Evolutionary conservation across 1,140 invertebrate species (phyloP).

Genomic region (Delia radicum): DNA sequence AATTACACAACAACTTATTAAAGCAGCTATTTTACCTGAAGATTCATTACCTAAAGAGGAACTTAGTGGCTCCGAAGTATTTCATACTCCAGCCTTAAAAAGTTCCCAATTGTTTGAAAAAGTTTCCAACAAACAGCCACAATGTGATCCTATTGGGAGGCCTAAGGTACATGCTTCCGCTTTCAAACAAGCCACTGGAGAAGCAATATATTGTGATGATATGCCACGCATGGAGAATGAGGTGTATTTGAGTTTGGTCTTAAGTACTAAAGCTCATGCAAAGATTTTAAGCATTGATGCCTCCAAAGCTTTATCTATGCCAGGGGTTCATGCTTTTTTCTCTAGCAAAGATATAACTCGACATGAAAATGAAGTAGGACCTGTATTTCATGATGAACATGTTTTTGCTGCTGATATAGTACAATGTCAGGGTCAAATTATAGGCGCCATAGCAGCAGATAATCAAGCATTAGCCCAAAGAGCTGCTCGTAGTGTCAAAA

Average conservation of each 20-base stretch:
- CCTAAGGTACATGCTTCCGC: constrained; percentile 82
- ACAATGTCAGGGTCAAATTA: constrained; percentile 72
- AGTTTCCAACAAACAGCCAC: constrained; percentile 62
- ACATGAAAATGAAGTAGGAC: constrained; percentile 65
- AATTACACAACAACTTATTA: constrained; percentile 64
- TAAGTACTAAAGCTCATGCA: constrained; percentile 79
- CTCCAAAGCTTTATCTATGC: constrained; percentile 66
- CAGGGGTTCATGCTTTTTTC: constrained; percentile 75
- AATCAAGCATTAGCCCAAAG: constrained; percentile 72
- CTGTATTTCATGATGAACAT: constrained; percentile 76
- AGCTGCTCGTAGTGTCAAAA: constrained; percentile 71
- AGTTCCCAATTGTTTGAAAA: constrained; percentile 83
- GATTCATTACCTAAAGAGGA: constrained; percentile 52
- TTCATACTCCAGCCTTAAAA: constrained; percentile 64
- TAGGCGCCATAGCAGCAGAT: constrained; percentile 75
- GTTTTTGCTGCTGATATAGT: constrained; percentile 73
- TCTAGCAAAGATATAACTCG: constrained; percentile 69
- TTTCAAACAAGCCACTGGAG: constrained; percentile 86
- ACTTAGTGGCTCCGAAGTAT: constrained; percentile 62
- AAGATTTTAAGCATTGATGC: constrained; percentile 75
- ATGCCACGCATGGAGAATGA: constrained; percentile 73
- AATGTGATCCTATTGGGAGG: constrained; percentile 75
- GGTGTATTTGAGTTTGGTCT: constrained; percentile 74
- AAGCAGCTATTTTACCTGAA: constrained; percentile 53
- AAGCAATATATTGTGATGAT: constrained; percentile 91